Conservation (phyloP, 2,113 vertebrate genomes). For the Megaceryle torquata region DNA sequence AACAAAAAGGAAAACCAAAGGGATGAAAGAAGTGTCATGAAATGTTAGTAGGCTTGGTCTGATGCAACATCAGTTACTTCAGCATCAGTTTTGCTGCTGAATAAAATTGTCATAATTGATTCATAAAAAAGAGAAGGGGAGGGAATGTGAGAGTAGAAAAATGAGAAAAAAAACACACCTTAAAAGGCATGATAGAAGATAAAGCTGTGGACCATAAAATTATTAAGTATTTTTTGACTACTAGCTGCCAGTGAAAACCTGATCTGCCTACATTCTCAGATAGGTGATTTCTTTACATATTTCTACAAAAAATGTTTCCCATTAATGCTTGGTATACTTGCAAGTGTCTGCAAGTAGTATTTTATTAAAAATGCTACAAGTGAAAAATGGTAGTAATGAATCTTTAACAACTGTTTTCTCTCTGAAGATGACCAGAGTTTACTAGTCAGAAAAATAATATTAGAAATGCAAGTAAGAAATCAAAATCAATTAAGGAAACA, state of each 20-base stretch:
- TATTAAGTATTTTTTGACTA: background rate
- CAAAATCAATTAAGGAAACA: background rate
- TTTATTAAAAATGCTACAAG: background rate
- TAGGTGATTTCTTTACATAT: background rate
- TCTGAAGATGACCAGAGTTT: background rate
- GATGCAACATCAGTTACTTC: background rate
- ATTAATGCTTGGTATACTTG: background rate
- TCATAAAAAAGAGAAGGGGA: background rate
- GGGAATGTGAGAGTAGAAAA: background rate
- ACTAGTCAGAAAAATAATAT: background rate
- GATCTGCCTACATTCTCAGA: background rate
- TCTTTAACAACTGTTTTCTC: background rate
- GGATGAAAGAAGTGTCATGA: background rate
- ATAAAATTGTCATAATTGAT: background rate
- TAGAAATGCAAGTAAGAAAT: background rate
- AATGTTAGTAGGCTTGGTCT: background rate
- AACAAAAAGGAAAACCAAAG: background rate
- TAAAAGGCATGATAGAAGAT: too few species aligned
- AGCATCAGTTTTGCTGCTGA: background rate
- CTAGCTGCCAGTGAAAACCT: background rate
- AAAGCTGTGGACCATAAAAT: background rate
- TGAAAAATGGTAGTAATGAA: background rate
- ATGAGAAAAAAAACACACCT: background rate
- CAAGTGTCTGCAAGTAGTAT: background rate
- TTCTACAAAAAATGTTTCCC: background rate